Conservation (phyloP, 1,140 invertebrate genomes). For the Drosophila subobscura region DNA sequence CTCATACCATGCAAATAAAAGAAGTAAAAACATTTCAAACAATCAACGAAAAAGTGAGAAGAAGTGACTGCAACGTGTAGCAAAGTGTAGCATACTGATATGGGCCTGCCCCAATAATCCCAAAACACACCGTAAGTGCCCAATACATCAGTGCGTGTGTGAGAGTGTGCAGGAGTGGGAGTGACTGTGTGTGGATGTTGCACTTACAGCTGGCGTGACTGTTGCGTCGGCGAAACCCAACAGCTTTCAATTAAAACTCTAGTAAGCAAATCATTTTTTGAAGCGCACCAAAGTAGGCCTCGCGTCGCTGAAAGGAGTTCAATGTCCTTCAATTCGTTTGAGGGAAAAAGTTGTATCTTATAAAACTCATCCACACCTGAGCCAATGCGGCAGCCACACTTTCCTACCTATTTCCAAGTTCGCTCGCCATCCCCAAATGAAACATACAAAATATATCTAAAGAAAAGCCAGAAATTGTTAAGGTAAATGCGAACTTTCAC, state of each 20-base stretch:
- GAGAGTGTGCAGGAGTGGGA: background rate
- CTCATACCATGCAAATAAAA: constrained; percentile 14
- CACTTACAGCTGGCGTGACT: background rate
- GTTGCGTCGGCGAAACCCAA: constrained; percentile 10
- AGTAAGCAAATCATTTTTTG: too few species aligned
- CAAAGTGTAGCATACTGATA: constrained; percentile 36
- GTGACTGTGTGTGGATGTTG: background rate
- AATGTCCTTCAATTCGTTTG: background rate
- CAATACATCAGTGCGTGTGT: background rate
- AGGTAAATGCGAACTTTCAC: constrained; percentile 53
- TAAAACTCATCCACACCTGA: constrained; percentile 32
- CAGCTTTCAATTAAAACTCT: constrained; percentile 4
- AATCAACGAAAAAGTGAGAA: background rate
- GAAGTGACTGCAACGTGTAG: constrained; percentile 32
- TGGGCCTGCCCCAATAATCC: constrained; percentile 36
- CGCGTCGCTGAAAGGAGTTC: background rate
- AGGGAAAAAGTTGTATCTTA: background rate
- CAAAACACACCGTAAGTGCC: constrained; percentile 22
- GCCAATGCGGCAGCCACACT: constrained; percentile 27
- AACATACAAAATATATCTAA: background rate
- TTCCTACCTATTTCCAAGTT: constrained; percentile 28
- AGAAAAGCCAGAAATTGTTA: constrained; percentile 23
- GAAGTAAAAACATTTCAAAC: constrained; percentile 12
- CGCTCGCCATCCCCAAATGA: constrained; percentile 3
- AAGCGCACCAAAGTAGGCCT: background rate